phyloP scores from a whole-genome alignment of 2,113 vertebrate species.

The Acanthisitta chloris region DNA sequence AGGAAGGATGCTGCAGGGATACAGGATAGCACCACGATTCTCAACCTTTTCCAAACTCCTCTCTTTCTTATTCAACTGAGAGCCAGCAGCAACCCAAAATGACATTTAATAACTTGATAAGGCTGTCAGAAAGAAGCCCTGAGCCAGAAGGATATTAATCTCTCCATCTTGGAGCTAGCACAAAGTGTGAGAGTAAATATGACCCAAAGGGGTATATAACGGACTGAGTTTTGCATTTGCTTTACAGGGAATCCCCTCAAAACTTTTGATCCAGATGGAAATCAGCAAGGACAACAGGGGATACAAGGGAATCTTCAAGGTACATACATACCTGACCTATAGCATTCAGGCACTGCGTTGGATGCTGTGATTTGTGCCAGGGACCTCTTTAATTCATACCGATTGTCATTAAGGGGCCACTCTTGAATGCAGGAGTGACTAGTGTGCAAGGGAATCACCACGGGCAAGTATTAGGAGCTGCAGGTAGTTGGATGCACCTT shows the following conservation, averaged over 20 bases:
- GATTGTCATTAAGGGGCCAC: not conserved
- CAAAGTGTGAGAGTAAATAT: not conserved
- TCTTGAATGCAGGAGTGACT: not conserved
- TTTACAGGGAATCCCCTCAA: not conserved
- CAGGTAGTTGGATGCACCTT: not conserved
- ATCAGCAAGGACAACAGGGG: not conserved
- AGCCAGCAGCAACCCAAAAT: not conserved
- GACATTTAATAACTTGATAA: not conserved
- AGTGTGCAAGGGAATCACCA: not conserved
- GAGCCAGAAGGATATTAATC: not conserved
- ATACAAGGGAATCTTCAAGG: not conserved
- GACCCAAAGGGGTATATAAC: not conserved
- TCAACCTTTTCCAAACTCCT: not conserved
- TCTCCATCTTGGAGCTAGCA: not conserved
- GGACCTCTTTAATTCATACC: not conserved
- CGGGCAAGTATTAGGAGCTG: not conserved
- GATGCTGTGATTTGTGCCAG: not conserved
- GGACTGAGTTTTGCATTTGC: not conserved
- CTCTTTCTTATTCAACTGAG: not conserved
- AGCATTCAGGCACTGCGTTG: not conserved
- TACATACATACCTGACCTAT: not conserved
- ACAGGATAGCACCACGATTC: not conserved
- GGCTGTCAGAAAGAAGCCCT: not conserved
- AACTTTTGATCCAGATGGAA: not conserved
- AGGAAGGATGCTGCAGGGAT: not conserved